Conservation (phyloP, 1,140 invertebrate species). For the Cardiocondyla obscurior region DNA sequence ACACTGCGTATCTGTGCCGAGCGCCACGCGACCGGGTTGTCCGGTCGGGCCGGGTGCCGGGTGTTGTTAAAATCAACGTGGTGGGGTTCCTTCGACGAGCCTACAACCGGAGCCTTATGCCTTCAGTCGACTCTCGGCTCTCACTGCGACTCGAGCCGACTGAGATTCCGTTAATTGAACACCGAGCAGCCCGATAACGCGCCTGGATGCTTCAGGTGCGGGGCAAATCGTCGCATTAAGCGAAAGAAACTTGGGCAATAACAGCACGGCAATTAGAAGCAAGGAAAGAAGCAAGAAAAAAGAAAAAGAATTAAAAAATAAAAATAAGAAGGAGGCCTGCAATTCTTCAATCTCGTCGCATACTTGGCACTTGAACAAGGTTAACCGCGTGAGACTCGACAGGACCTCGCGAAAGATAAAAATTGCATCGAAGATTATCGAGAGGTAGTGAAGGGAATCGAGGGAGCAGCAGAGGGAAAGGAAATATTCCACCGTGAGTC, state of each 20-base stretch:
- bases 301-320: neutral
- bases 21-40: conserved; percentile 79
- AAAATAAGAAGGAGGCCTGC: neutral
- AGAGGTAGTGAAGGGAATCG: conserved; percentile 36
- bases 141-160: conserved; percentile 75
- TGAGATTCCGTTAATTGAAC: conserved; percentile 72
- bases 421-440: conserved; percentile 1
- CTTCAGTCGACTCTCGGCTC: conserved; percentile 82
- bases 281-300: no score
- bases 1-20: conserved; percentile 80
- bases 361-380: neutral
- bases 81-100: conserved; percentile 78
- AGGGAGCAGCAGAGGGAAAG: conserved; percentile 1
- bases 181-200: conserved; percentile 44
- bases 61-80: conserved; percentile 81
- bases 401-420: neutral
- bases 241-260: no score
- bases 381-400: neutral
- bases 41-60: conserved; percentile 77
- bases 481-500: conserved; percentile 11
- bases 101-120: conserved; percentile 75
- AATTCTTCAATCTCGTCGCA: neutral
- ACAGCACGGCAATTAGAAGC: neutral
- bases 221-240: neutral
- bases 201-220: conserved; percentile 52